Evolutionary conservation across 2,797 vertebrate species (phyloP).

Genomic region (Siniperca scherzeri): DNA sequence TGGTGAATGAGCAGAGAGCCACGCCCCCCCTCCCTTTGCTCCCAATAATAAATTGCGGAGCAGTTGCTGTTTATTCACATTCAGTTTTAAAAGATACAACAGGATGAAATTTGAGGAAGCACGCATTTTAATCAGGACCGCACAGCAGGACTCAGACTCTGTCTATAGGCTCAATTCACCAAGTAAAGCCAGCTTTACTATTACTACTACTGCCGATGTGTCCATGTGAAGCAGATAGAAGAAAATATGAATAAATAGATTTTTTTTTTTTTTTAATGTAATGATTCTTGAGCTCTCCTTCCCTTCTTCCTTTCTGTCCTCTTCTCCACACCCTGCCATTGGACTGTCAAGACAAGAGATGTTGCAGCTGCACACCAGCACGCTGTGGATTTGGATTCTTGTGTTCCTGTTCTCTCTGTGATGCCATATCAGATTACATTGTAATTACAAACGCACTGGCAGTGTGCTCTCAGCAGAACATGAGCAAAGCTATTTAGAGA

Average conservation of each 20-base stretch:
- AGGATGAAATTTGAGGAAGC: slow-evolving; percentile 50
- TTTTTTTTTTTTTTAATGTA: slow-evolving; percentile 34
- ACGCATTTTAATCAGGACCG: slow-evolving; percentile 51
- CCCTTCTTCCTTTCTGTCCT: slow-evolving; percentile 12
- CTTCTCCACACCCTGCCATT: slow-evolving; percentile 33
- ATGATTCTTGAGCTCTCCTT: slow-evolving; percentile 30
- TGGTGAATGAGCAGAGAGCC: slow-evolving; percentile 86
- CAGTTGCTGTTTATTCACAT: slow-evolving; percentile 42
- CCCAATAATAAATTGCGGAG: slow-evolving; percentile 38
- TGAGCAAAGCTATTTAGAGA: slow-evolving; percentile 48
- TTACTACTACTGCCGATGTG: slow-evolving; percentile 49
- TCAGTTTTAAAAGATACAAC: slow-evolving; percentile 36
- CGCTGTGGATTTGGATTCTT: slow-evolving; percentile 48
- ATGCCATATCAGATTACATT: slow-evolving; percentile 80
- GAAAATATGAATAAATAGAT: slow-evolving; percentile 45
- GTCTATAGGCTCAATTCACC: slow-evolving; percentile 33
- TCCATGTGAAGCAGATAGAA: slow-evolving; percentile 47
- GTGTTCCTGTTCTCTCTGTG: slow-evolving; percentile 55
- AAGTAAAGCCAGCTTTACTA: slow-evolving; percentile 44
- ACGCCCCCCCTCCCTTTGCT: background rate
- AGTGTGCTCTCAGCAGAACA: slow-evolving; percentile 43
- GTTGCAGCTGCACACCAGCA: slow-evolving; percentile 72
- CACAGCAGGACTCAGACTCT: slow-evolving; percentile 61
- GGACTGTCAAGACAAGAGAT: slow-evolving; percentile 59
- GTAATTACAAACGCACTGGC: slow-evolving; percentile 71